Conservation (phyloP, 2,797 vertebrate genomes). For the Sebastes oblongus region DNA sequence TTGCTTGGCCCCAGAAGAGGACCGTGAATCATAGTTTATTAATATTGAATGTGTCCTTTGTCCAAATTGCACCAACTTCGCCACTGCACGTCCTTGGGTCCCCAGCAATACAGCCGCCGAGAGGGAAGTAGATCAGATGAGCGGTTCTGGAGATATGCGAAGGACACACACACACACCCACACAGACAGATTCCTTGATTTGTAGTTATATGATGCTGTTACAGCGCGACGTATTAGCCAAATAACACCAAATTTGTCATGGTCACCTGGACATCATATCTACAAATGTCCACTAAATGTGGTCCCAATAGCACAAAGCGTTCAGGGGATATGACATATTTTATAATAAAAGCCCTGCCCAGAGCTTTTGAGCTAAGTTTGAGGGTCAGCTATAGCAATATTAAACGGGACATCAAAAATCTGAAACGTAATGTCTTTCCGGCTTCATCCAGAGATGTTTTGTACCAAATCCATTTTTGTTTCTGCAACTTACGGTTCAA, state of each 20-base stretch:
- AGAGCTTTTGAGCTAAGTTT: not conserved
- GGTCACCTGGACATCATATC: not conserved
- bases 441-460: not conserved
- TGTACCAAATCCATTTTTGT: not conserved
- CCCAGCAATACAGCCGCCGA: too few species aligned
- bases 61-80: too few species aligned
- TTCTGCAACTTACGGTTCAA: too few species aligned
- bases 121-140: too few species aligned
- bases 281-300: not conserved
- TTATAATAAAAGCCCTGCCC: too few species aligned
- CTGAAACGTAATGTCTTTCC: not conserved
- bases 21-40: too few species aligned
- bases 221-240: too few species aligned
- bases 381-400: not conserved
- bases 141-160: fast-evolving
- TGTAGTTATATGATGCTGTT: too few species aligned
- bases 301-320: not conserved
- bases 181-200: too few species aligned
- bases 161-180: too few species aligned
- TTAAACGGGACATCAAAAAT: not conserved
- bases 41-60: too few species aligned
- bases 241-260: not conserved
- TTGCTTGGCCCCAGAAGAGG: not conserved
- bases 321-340: not conserved
- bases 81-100: not conserved